phyloP scores from a whole-genome alignment of 2,797 vertebrate genomes.

The Threskiornis aethiopicus region DNA sequence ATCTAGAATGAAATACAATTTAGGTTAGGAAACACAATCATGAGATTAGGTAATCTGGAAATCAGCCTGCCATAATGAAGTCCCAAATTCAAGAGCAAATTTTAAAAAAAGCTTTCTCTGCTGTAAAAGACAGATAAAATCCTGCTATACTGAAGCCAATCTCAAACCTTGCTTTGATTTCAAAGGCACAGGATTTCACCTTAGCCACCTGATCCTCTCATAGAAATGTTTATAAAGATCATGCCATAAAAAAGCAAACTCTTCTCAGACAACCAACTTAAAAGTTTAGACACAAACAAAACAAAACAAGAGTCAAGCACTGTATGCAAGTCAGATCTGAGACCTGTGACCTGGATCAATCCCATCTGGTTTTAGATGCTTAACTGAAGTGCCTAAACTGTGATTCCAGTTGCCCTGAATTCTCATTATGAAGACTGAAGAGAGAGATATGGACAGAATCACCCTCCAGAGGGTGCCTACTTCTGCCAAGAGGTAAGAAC shows the following conservation, averaged over 20 bases:
- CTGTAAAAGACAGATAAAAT: background rate
- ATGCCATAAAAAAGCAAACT: background rate
- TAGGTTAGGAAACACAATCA: background rate
- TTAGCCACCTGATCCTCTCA: background rate
- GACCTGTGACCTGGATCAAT: background rate
- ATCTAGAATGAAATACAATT: constrained; percentile 75
- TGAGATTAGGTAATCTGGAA: background rate
- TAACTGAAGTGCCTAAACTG: background rate
- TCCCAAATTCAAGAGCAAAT: background rate
- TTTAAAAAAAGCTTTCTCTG: background rate
- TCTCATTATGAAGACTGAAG: background rate
- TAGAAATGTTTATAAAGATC: background rate
- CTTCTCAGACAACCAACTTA: background rate
- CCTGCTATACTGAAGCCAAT: background rate
- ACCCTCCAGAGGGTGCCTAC: background rate
- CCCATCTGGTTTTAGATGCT: background rate
- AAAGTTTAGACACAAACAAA: background rate
- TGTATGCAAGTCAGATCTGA: background rate
- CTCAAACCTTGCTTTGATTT: background rate
- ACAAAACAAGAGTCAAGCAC: background rate
- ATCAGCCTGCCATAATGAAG: background rate
- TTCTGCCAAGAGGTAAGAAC: background rate
- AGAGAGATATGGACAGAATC: background rate
- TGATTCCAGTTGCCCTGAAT: background rate
- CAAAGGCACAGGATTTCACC: background rate